Percentiles rank a stretch among this genome's conserved stretches.
phyloP scores from a whole-genome alignment of 2,113 vertebrate species.

The Tychaedon coryphoeus region DNA sequence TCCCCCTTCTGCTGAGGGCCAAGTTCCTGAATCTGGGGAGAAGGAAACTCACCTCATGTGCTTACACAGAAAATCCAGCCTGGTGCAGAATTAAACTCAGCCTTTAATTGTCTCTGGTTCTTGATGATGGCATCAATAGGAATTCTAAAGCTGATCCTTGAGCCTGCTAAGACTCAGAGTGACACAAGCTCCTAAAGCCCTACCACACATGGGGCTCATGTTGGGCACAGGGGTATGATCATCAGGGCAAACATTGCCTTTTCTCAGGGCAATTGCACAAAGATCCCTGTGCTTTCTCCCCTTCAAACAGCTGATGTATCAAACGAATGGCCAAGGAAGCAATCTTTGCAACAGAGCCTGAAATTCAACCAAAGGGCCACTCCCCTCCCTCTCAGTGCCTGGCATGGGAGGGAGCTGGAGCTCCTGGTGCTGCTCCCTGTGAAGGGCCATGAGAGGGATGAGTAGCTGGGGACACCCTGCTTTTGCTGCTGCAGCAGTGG shows the following conservation, averaged over 20 bases:
- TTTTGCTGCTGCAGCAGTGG: neutral
- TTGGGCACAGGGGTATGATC: accelerated
- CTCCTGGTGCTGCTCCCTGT: neutral
- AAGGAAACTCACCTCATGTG: neutral
- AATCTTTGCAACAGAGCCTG: neutral
- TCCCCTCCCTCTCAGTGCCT: neutral
- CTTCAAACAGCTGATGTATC: neutral
- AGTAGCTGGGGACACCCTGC: neutral
- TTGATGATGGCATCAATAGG: neutral
- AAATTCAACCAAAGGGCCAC: neutral
- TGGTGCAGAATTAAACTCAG: neutral
- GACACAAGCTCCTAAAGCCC: accelerated
- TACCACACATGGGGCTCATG: accelerated
- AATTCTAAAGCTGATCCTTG: neutral
- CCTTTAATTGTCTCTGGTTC: neutral
- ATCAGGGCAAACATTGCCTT: neutral
- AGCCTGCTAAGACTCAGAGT: neutral
- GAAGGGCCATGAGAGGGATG: neutral
- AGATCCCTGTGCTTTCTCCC: neutral
- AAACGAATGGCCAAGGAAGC: neutral
- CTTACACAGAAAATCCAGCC: neutral
- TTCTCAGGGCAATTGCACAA: neutral
- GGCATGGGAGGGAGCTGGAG: neutral
- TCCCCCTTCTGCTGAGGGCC: accelerated
- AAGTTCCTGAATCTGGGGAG: neutral